Evolutionary conservation across 2,113 vertebrate species (phyloP), one percentile per base, ranked within the genome.

Genomic region (Psammodynastes pulverulentus): DNA sequence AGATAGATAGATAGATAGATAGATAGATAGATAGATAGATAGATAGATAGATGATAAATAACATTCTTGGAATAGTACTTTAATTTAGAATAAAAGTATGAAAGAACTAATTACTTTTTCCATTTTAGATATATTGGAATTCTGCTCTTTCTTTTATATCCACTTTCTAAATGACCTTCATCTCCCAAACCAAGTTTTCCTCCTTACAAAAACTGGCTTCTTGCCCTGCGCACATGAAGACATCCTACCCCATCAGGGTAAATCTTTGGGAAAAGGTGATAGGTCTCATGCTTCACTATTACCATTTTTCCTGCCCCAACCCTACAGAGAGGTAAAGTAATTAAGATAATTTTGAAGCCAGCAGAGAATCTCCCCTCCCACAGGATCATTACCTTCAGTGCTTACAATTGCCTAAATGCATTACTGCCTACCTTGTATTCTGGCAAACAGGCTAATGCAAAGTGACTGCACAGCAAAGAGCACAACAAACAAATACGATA

Each of bases 391-490:
- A 21, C 7, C 34, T 79, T 21, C 72, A 43, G 34, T 21, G 72
- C 34, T 79, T 39, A 79, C 72, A 79, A 21, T 79, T 19, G 72
- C 72, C 72, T 79, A 39, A 79, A 43, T 79, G 72, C 72, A 79
- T 79, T 79, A 39, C 72, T 43, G 72, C 72, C 72, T 79, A 79
- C 17, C 72, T 79, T 39, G 72, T 43, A 34, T 45, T 54, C 34
- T 54, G 53, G 91, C 43, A 87, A 29, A 84, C 54, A 49, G n/a
- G 29, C 72, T 84, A 89, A 89, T 92, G 67, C 89, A 89, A 92
- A 58, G 87, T 92, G 91, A 92, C 72, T 56, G 43, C 51, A 19
- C 56, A 84, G 56, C 85, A 87, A 91, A 62, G 87, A 86, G 90
- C 52, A n/a, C 29, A 88, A 49, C 24, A 24, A 24, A 23, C 91